Conservation (phyloP, 2,888 invertebrate species). For the Ischnus inquisitorius region DNA sequence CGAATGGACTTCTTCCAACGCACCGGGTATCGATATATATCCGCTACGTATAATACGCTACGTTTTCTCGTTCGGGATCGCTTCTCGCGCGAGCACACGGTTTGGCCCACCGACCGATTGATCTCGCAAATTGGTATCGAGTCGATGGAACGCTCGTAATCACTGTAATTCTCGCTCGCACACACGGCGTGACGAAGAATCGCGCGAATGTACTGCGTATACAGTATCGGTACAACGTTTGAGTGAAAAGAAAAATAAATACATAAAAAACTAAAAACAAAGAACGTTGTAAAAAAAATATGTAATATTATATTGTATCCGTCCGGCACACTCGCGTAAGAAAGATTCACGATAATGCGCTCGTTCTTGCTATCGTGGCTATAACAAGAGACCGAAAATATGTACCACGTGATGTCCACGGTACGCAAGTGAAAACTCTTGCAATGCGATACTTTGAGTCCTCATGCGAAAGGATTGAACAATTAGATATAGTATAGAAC, state of each 20-base stretch:
- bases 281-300: neutral
- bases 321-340: slow-evolving; percentile 32
- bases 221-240: slow-evolving; percentile 3
- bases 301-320: slow-evolving; percentile 29
- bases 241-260: slow-evolving; percentile 8
- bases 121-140: slow-evolving; percentile 61
- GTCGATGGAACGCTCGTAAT: slow-evolving; percentile 56
- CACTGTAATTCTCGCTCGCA: slow-evolving; percentile 64
- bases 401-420: neutral
- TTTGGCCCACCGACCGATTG: slow-evolving; percentile 58
- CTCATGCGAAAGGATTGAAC: slow-evolving; percentile 27
- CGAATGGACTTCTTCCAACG: slow-evolving; percentile 35
- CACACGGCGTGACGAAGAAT: slow-evolving; percentile 53
- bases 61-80: neutral
- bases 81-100: slow-evolving; percentile 23
- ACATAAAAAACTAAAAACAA: slow-evolving; percentile 16
- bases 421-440: neutral
- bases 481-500: slow-evolving; percentile 22
- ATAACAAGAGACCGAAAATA: slow-evolving; percentile 3
- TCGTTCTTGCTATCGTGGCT: neutral
- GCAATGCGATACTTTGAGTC: neutral
- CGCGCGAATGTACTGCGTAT: slow-evolving; percentile 18
- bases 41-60: slow-evolving; percentile 5
- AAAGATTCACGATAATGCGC: neutral
- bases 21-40: slow-evolving; percentile 41